Conservation (phyloP, 2,113 vertebrate species). For the Vicugna pacos region DNA sequence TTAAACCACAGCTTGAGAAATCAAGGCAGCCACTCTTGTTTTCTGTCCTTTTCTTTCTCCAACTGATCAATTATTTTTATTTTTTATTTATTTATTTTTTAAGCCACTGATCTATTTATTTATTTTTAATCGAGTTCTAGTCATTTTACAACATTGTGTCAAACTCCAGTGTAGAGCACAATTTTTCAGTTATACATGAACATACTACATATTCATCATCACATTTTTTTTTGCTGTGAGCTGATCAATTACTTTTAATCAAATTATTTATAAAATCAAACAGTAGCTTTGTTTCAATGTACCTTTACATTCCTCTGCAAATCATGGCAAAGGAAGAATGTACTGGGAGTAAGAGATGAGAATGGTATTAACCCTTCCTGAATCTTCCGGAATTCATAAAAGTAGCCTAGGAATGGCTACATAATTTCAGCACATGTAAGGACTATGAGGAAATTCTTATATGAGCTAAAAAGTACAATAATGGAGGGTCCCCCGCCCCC, state of each 20-base stretch:
- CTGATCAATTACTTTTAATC: not conserved
- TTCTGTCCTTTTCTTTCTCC: constrained; percentile 16
- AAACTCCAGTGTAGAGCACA: no score
- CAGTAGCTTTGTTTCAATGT: constrained; percentile 33
- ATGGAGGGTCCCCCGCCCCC: no score
- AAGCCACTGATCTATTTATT: no score
- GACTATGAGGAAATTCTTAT: not conserved
- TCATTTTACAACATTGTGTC: no score
- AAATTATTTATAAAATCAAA: constrained; percentile 50
- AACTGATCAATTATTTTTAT: not conserved
- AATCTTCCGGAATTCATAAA: constrained; percentile 24
- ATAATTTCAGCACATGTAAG: constrained; percentile 12
- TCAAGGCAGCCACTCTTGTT: not conserved
- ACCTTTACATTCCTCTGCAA: not conserved
- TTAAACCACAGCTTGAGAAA: constrained; percentile 36
- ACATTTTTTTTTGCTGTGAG: no score
- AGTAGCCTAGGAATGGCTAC: not conserved
- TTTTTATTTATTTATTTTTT: no score
- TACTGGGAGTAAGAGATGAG: constrained; percentile 24
- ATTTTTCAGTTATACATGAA: no score
- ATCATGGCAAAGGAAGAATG: constrained; percentile 23
- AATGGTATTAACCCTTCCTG: not conserved
- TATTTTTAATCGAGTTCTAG: no score
- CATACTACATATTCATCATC: no score
- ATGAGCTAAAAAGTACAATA: not conserved